Base-by-base conservation (phyloP, 2,113 vertebrate species). In the Xenopus borealis region DNA sequence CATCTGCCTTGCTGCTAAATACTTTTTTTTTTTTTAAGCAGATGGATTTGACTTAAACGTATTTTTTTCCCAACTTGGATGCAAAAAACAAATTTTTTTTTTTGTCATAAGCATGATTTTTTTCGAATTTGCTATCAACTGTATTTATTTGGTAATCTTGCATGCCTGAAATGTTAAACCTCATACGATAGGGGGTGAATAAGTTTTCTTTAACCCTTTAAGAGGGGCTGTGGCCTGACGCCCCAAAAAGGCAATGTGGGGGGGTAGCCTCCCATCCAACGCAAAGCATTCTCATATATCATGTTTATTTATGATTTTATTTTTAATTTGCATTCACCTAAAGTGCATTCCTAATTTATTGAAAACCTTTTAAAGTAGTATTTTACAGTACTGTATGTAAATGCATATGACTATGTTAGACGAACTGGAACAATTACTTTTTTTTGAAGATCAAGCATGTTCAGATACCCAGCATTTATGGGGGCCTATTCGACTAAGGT, bases 341-440 rank as follows among this genome's bases (percentile, higher is more conserved):
- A 96, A 95, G 95, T 97, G 94, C 96, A 95, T 94, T 95, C 93
- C 87, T 93, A 86, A 90, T 92, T 93, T 90, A 90, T 90, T 86
- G 89, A 94, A 50, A 50, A 55, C 12, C 88, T 87, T 83, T 85
- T 92, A 91, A 91, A 90, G 85, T 83, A 90, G 86, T 90, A 89
- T 85, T 87, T 91, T 91, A 85, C 86, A 93, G 89, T 92, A 94
- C 95, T 93, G 90, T 93, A 93, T 94, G 92, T 92, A 92, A 87
- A 88, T 94, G 90, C 89, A 82, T 97, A 95, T 94, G 92, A 89
- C 82, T 97, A 95, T 94, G 92, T 95, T 93, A 94, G 92, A 92
- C 88, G 90, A 91, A 94, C 81, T 91, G 93, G 91, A 93, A 92
- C 84, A 93, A 88, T 90, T 92, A 90, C 90, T 84, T 89, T 30